Conservation (phyloP, 2,888 invertebrate genomes). For the Cerastis rubricosa region DNA sequence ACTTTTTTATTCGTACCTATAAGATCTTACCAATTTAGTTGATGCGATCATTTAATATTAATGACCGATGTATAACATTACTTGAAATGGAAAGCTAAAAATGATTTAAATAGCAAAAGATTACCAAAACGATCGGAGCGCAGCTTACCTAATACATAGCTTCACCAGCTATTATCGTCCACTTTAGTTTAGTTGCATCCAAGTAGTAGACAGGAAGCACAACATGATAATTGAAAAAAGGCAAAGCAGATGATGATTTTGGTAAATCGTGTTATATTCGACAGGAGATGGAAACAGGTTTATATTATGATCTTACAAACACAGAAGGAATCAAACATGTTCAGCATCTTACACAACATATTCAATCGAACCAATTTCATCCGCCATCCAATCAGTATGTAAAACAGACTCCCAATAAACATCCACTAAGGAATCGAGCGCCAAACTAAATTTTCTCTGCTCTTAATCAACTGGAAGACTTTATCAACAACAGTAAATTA, state of each 20-base stretch:
- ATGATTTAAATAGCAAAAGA: too few species aligned
- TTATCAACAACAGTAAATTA: constrained; percentile 70
- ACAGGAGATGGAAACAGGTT: background rate
- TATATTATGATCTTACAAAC: background rate
- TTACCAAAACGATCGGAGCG: background rate
- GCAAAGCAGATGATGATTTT: background rate
- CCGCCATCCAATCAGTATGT: constrained; percentile 51
- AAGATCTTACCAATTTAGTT: background rate
- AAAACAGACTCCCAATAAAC: constrained; percentile 42
- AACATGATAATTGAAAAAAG: background rate
- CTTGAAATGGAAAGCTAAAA: background rate
- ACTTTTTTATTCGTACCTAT: background rate
- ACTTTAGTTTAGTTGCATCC: background rate
- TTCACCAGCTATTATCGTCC: background rate
- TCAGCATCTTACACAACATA: constrained; percentile 1
- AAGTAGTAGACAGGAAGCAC: background rate
- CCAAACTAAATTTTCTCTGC: constrained; percentile 55
- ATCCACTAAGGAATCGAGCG: constrained; percentile 37
- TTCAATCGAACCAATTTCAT: constrained; percentile 6
- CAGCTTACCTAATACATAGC: background rate
- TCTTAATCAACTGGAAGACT: constrained; percentile 65
- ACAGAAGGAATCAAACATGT: background rate
- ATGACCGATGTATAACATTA: background rate
- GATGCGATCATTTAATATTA: background rate
- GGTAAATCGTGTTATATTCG: background rate